Conservation (phyloP, 2,113 vertebrate species). For the Silurus asotus region DNA sequence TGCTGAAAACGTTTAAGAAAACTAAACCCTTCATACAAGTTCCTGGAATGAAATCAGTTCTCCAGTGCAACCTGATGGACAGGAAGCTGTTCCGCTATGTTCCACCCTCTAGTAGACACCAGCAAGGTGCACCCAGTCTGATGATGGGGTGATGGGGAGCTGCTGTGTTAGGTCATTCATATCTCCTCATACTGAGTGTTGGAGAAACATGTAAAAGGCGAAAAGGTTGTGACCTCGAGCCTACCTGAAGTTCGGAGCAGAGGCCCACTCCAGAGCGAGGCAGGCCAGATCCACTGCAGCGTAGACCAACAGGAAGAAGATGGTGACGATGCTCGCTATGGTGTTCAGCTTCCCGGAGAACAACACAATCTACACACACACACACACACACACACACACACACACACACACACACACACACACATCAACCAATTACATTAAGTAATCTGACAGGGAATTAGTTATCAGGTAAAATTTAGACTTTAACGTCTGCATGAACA, state of each 20-base stretch:
- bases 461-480: not conserved
- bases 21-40: no score
- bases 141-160: not conserved
- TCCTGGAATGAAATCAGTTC: no score
- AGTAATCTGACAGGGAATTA: not conserved
- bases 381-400: not conserved
- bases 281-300: constrained; percentile 87
- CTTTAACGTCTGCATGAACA: not conserved
- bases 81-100: no score
- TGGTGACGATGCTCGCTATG: constrained; percentile 87
- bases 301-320: constrained; percentile 89
- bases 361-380: constrained; percentile 69
- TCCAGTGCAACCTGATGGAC: no score
- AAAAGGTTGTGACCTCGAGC: not conserved
- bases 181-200: not conserved
- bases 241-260: constrained; percentile 75
- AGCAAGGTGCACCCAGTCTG: not conserved
- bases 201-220: not conserved
- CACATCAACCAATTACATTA: no score
- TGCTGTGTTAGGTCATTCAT: not conserved
- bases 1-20: no score
- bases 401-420: not conserved
- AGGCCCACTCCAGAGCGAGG: constrained; percentile 88
- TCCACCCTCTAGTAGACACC: not conserved
- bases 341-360: constrained; percentile 84